Evolutionary conservation across 2,113 vertebrate genomes (phyloP).

Genomic region (Cryptoleucopteryx plumbea): DNA sequence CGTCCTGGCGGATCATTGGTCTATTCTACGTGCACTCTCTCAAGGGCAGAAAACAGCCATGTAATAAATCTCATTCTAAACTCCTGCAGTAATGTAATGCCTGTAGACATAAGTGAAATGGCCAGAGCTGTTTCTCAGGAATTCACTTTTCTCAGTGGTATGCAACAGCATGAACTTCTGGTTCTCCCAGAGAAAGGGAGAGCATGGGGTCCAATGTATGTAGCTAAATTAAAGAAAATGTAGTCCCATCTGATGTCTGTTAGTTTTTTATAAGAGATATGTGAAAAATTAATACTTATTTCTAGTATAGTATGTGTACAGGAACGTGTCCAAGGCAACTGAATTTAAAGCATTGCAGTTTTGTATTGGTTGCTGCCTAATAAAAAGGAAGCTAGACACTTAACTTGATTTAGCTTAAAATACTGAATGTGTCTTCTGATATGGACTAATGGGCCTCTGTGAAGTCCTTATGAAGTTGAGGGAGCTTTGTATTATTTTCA

Average conservation of each 20-base stretch:
- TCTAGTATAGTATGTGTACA: not conserved
- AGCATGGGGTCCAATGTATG: constrained; percentile 93
- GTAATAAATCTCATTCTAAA: constrained; percentile 80
- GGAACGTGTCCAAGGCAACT: not conserved
- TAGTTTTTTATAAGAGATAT: not conserved
- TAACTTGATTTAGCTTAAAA: not conserved
- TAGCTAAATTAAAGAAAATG: constrained; percentile 83
- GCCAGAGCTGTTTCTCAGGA: constrained; percentile 72
- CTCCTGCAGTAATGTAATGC: constrained; percentile 71
- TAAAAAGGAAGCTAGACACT: not conserved
- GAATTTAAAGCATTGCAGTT: not conserved
- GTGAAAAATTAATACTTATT: not conserved
- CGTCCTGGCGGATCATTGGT: constrained; percentile 88
- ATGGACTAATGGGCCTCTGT: not conserved
- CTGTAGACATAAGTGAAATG: constrained; percentile 77
- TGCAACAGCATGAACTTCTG: constrained; percentile 77
- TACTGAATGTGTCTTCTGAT: not conserved
- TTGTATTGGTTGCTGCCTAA: not conserved
- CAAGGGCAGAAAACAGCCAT: constrained; percentile 84
- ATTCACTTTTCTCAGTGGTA: constrained; percentile 75
- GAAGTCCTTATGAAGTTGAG: not conserved
- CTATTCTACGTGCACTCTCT: constrained; percentile 94
- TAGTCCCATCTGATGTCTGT: not conserved
- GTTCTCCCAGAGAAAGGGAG: constrained; percentile 83
- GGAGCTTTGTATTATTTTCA: not conserved